Evolutionary conservation across 2,888 invertebrate species (phyloP).

Genomic region (Atherix ibis): DNA sequence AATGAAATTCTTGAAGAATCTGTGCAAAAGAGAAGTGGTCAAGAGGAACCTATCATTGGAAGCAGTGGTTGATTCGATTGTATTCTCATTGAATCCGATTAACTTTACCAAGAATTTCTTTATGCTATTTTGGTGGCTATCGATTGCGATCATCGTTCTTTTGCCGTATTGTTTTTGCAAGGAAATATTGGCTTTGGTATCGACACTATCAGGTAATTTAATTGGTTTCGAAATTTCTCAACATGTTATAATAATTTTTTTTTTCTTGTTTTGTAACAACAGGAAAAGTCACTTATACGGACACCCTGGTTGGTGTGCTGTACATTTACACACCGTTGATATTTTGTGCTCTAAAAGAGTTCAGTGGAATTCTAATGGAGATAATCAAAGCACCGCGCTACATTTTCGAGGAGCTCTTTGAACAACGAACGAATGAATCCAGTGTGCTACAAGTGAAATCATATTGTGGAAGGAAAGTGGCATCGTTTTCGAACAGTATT

Average conservation of each 20-base stretch:
- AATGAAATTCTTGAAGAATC: constrained; percentile 31
- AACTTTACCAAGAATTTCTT: constrained; percentile 26
- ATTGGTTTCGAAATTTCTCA: too few species aligned
- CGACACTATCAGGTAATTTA: too few species aligned
- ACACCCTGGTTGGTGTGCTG: constrained; percentile 21
- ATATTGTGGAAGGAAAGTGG: constrained; percentile 28
- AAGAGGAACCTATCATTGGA: constrained; percentile 26
- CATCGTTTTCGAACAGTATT: constrained; percentile 27
- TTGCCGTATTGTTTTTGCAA: constrained; percentile 22
- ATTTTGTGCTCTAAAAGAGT: constrained; percentile 24
- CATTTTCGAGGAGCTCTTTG: constrained; percentile 27
- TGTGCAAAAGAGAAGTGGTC: constrained; percentile 29
- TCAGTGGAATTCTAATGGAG: constrained; percentile 23
- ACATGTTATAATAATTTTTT: too few species aligned
- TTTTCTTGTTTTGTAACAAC: neutral
- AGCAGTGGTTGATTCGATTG: constrained; percentile 29
- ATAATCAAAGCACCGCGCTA: constrained; percentile 27
- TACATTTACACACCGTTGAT: constrained; percentile 24
- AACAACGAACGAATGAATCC: constrained; percentile 22
- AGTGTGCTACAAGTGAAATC: constrained; percentile 28
- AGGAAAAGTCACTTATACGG: too few species aligned
- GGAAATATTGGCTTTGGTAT: constrained; percentile 20
- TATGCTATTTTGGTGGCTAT: constrained; percentile 24
- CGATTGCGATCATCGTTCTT: constrained; percentile 7
- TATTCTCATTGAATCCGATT: constrained; percentile 32